These are phyloP conservation scores for Eulacestoma nigropectus DNA, from an alignment of 2,113 vertebrate species.

Conservation along the genomic window DNA sequence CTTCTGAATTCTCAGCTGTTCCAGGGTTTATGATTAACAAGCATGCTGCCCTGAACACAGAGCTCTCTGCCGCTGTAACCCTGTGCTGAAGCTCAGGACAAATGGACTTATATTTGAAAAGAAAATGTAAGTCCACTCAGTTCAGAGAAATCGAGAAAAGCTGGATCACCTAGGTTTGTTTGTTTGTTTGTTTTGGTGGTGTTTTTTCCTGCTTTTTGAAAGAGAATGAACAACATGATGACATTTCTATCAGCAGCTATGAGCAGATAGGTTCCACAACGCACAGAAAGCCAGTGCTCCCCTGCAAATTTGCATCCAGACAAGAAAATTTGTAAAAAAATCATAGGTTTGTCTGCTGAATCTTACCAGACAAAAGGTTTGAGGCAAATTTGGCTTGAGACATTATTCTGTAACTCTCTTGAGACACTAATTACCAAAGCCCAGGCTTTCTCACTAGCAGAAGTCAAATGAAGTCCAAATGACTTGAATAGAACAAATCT, in stretches of 20 bases:
- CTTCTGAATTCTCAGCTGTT: constrained; percentile 35
- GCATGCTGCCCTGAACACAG: not conserved
- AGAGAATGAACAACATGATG: not conserved
- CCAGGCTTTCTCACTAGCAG: not conserved
- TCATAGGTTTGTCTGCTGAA: not conserved
- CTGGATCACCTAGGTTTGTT: not conserved
- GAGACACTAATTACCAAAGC: not conserved
- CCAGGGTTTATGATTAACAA: constrained; percentile 20
- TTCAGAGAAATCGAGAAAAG: not conserved
- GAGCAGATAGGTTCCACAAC: not conserved
- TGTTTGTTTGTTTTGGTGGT: not conserved
- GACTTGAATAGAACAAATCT: not conserved
- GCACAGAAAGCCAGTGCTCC: not conserved
- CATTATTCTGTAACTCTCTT: not conserved
- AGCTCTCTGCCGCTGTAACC: not conserved
- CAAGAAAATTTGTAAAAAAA: not conserved
- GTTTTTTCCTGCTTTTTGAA: not conserved
- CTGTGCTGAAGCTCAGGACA: not conserved
- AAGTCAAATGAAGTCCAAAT: not conserved
- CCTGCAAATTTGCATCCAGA: not conserved
- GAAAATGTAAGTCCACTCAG: not conserved
- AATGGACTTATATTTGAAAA: not conserved
- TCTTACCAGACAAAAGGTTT: not conserved
- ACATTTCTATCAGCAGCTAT: not conserved
- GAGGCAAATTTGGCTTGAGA: not conserved